A percentile compares a stretch with the other conserved stretches of the same genome.
phyloP scores from a whole-genome alignment of 2,797 vertebrate species.

The Bryconaethiops microstoma region DNA sequence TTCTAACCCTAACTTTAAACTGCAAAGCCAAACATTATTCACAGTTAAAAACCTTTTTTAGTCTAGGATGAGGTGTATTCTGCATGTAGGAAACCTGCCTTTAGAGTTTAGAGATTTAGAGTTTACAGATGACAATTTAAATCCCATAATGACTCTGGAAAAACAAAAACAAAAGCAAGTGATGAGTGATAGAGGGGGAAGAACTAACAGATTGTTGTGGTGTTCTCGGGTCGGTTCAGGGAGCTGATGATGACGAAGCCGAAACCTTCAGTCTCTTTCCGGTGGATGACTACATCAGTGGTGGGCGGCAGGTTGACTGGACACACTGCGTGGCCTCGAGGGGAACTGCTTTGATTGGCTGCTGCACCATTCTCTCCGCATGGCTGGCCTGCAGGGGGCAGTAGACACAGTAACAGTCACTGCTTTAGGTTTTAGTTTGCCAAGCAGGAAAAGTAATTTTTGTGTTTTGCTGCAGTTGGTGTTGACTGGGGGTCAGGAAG shows the following conservation, averaged over 20 bases:
- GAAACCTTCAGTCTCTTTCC: constrained; percentile 97
- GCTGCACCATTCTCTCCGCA: constrained; percentile 95
- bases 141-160: not conserved
- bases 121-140: not conserved
- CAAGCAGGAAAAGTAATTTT: not conserved
- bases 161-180: not conserved
- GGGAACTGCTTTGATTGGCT: constrained; percentile 95
- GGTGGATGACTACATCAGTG: constrained; percentile 94
- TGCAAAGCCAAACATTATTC: not conserved
- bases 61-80: not conserved
- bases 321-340: constrained; percentile 86
- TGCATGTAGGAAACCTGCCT: not conserved
- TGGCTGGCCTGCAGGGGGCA: constrained; percentile 82
- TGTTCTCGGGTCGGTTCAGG: constrained; percentile 93
- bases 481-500: not conserved
- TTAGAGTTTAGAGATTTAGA: not conserved
- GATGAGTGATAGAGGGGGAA: not conserved
- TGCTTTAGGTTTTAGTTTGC: constrained; percentile 19
- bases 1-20: not conserved
- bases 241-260: constrained; percentile 99
- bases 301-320: constrained; percentile 83
- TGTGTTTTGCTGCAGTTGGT: not conserved
- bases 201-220: constrained; percentile 89
- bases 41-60: not conserved
- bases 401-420: constrained; percentile 7